Evolutionary conservation across 2,113 vertebrate species (phyloP), one percentile per base, ranked within the genome.

Genomic region (Callocephalon fimbriatum): DNA sequence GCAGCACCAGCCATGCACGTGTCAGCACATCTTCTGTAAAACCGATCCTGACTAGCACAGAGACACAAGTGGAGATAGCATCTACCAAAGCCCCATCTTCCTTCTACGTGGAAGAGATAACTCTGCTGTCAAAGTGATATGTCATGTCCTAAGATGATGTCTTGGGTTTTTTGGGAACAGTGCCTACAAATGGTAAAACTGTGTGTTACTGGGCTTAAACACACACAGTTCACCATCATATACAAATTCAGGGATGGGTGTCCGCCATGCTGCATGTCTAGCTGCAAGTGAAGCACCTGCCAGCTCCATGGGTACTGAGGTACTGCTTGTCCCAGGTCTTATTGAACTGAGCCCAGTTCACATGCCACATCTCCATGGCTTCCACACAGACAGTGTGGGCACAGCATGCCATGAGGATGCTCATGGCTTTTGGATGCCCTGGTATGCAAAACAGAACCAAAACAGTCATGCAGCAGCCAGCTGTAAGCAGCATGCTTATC

Each of bases 11-110:
- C 58, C 32, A 13, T 21, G 5, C 4, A 2, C 10, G 5, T 27
- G 27, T 7, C 83, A 67, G 12, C 53, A 27, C 9, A 27, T 51
- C 37, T 70, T 38, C 15, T 18, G n/a, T 66, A 54, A 35, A 79
- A 54, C 7, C 1, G 3, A 27, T 31, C 66, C 58, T 10, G 0
- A 14, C 38, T 3, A 12, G 17, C 14, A 15, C 1, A 0, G 66
- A 35, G 56, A 20, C 23, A 48, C 16, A 6, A 14, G 29, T 6
- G 10, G n/a, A 48, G 59, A 19, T 1, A 18, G 11, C 26, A 7
- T 15, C 70, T 45, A 22, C 38, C 15, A 9, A n/a, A 45, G 38
- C 18, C 32, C 22, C 45, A 10, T 23, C 38, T 53, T 62, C 53
- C 20, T 53, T 53, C 27, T 12, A 6, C 42, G 1, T 2, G 31